These are phyloP conservation scores for Apantesis nais DNA, from an alignment of 2,888 invertebrate genomes.

Conservation along the genomic window DNA sequence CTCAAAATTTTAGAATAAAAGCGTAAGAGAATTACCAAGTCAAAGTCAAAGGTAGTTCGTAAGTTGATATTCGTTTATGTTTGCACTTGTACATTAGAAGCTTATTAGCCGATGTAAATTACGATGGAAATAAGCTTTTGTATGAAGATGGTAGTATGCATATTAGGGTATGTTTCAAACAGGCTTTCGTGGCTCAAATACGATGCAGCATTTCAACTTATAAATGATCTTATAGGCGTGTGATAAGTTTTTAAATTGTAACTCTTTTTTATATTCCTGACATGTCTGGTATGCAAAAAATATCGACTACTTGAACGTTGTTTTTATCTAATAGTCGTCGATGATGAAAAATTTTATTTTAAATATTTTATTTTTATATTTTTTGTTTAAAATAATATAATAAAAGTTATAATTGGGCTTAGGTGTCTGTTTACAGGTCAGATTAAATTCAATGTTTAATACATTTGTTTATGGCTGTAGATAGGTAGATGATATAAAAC, in stretches of 20 bases:
- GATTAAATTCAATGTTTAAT: too few relatives aligned
- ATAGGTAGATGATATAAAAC: neutral
- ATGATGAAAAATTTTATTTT: neutral
- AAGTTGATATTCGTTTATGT: neutral
- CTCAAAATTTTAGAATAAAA: too few relatives aligned
- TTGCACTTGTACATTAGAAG: neutral
- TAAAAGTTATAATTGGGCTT: too few relatives aligned
- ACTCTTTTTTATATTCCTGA: too few relatives aligned
- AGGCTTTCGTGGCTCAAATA: neutral
- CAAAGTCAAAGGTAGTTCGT: neutral
- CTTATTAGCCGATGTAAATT: neutral
- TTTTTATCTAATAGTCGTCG: neutral
- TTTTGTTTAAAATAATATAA: neutral
- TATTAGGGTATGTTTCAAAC: neutral
- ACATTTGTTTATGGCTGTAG: too few relatives aligned
- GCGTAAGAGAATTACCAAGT: neutral
- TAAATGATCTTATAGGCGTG: too few relatives aligned
- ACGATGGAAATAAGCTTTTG: neutral
- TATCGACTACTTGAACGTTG: neutral
- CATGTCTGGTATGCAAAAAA: too few relatives aligned
- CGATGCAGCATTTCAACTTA: neutral
- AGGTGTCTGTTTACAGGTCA: too few relatives aligned
- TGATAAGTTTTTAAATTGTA: too few relatives aligned
- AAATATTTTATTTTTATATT: neutral
- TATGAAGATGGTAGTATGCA: neutral